phyloP scores from a whole-genome alignment of 2,888 invertebrate species.

The Acleris sparsana region DNA sequence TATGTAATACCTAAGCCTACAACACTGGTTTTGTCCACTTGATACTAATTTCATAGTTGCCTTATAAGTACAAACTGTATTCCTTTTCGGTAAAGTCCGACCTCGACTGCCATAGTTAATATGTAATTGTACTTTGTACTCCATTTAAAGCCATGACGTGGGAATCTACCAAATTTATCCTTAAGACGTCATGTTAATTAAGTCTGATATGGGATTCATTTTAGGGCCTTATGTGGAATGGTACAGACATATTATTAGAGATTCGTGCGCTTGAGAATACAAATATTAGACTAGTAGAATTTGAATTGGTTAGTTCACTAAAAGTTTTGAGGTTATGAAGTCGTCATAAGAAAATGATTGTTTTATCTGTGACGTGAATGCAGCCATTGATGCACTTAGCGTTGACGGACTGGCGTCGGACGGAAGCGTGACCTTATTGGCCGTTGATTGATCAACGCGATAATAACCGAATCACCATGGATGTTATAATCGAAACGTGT shows the following conservation, averaged over 20 bases:
- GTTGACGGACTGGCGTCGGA: slow-evolving; percentile 33
- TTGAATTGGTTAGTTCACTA: slow-evolving; percentile 1
- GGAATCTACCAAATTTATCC: slow-evolving; percentile 66
- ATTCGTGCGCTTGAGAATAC: slow-evolving; percentile 1
- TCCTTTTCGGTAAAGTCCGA: slow-evolving; percentile 57
- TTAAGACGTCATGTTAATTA: slow-evolving; percentile 63
- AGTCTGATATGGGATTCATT: slow-evolving; percentile 38
- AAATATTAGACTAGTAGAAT: slow-evolving; percentile 2
- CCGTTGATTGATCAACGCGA: slow-evolving; percentile 39
- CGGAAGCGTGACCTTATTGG: slow-evolving; percentile 42
- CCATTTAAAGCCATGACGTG: slow-evolving; percentile 64
- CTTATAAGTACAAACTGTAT: slow-evolving; percentile 51
- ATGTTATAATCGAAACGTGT: slow-evolving; percentile 32
- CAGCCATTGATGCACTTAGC: slow-evolving; percentile 34
- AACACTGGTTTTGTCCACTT: slow-evolving; percentile 43
- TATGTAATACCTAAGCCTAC: too few species aligned
- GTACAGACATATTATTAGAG: not conserved
- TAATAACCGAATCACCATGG: slow-evolving; percentile 30
- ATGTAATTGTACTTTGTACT: slow-evolving; percentile 60
- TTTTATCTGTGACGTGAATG: slow-evolving; percentile 16
- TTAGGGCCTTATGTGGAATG: slow-evolving; percentile 36
- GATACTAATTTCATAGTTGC: slow-evolving; percentile 52
- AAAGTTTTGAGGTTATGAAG: not conserved
- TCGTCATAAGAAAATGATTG: not conserved
- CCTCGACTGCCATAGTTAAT: slow-evolving; percentile 68